Conservation (phyloP, 1,140 invertebrate species). For the Rhagoletis pomonella region DNA sequence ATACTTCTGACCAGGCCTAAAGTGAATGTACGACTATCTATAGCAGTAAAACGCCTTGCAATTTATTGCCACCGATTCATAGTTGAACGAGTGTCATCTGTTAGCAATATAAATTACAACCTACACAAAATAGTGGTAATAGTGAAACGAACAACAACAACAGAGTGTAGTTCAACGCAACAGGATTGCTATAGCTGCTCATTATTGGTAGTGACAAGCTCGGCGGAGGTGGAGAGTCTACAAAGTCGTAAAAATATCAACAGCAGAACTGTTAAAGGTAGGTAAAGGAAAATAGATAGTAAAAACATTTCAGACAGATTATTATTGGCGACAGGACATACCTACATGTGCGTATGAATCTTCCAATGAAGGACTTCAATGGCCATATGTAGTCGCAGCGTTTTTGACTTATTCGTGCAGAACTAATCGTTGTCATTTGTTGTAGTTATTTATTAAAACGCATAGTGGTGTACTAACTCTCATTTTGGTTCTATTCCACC, state of each 20-base stretch:
- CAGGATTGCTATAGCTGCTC: background rate
- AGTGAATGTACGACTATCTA: background rate
- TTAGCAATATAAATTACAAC: constrained; percentile 27
- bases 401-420: constrained; percentile 47
- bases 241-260: constrained; percentile 38
- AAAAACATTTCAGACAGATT: constrained; percentile 44
- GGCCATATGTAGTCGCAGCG: background rate
- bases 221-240: too few relatives aligned
- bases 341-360: too few relatives aligned
- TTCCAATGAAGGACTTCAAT: background rate
- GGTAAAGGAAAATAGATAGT: background rate
- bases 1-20: background rate
- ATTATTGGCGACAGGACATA: constrained; percentile 46
- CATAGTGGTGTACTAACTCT: background rate
- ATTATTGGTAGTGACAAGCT: constrained; percentile 29
- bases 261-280: background rate
- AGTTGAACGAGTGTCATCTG: constrained; percentile 19
- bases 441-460: constrained; percentile 43
- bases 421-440: constrained; percentile 50
- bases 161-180: background rate
- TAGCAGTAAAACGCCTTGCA: background rate
- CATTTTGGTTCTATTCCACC: constrained; percentile 1
- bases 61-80: constrained; percentile 11
- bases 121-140: constrained; percentile 19
- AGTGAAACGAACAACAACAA: background rate